Base-by-base conservation (phyloP, 1,140 invertebrate species). In the Monochamus saltuarius region DNA sequence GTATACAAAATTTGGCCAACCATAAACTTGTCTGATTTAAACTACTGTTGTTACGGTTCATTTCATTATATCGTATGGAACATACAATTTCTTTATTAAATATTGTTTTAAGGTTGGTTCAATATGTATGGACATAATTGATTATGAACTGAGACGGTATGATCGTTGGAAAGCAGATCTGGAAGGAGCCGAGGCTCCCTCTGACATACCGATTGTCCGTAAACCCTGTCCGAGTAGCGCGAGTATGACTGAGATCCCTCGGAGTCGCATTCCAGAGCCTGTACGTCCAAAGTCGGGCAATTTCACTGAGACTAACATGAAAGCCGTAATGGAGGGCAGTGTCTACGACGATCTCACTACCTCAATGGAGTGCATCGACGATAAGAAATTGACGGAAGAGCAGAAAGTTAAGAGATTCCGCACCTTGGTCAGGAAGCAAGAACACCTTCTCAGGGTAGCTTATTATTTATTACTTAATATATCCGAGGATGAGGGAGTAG, bases 401-500 rank as follows among this genome's bases (percentile, higher is more conserved):
- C 72, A 77, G 53, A 73, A 69, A 56, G 36, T 61, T 14, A 74
- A 74, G 63, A 47, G 72, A 10, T 75, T 73, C 56, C 55, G 72
- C 9, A 76, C 73, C 36, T 59, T 77, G 35, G 70, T 74, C 16
- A 90, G 89, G 71, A 95, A 96, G 77, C 95, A 99, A 73, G 95
- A 98, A 77, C 91, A 96, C 73, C 79, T 98, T 36, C 75, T 97
- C 22, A 81, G 92, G 80, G 89, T 91, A 51, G 87, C 88, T 10
- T 95, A 95, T 78, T 95, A 97, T 78, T 81, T 99, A 62, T 79
- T 99, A 43, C 78, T 98, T 16, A 98, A 99, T 77, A 89, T 99
- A 72, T 91, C 96, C 6, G 95, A 98, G 78, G 96, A 98, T 80
- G 83, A 91, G 11, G 92, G 87, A 77, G 87, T 98, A 7, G 96